phyloP scores from a whole-genome alignment of 2,797 vertebrate species.

The Paramormyrops hopkinsi region DNA sequence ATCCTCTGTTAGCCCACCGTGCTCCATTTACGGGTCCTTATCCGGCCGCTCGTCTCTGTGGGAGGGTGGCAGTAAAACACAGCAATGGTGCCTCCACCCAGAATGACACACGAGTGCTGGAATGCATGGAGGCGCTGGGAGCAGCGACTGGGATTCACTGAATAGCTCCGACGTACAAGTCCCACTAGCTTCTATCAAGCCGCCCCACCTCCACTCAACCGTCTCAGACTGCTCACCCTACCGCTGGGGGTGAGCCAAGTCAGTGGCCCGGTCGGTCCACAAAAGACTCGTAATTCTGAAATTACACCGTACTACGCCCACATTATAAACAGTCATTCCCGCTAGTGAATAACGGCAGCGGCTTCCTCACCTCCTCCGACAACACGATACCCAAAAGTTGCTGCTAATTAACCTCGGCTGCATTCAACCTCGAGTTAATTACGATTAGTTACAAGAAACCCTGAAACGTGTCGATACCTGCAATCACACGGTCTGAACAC shows the following conservation, averaged over 20 bases:
- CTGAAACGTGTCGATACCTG: neutral
- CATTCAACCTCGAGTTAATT: neutral
- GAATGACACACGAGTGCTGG: neutral
- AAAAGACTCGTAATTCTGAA: neutral
- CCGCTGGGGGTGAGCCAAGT: neutral
- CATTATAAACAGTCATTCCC: neutral
- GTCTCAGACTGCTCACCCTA: neutral
- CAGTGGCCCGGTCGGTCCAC: neutral
- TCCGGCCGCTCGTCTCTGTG: neutral
- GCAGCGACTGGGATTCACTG: neutral
- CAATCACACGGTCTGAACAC: neutral
- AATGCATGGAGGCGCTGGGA: neutral
- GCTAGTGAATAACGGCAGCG: neutral
- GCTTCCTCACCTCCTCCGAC: neutral
- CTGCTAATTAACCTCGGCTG: neutral
- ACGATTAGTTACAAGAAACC: neutral
- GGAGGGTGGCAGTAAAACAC: neutral
- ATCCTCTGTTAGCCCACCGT: neutral
- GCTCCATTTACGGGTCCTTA: neutral
- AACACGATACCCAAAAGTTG: neutral
- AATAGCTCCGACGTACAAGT: neutral
- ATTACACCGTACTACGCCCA: neutral
- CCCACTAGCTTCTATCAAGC: neutral
- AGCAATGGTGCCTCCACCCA: neutral
- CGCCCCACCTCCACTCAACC: neutral